These are phyloP conservation scores for Melanotaenia nigrans DNA, from an alignment of 2,797 vertebrate species.

Conservation along the genomic window DNA sequence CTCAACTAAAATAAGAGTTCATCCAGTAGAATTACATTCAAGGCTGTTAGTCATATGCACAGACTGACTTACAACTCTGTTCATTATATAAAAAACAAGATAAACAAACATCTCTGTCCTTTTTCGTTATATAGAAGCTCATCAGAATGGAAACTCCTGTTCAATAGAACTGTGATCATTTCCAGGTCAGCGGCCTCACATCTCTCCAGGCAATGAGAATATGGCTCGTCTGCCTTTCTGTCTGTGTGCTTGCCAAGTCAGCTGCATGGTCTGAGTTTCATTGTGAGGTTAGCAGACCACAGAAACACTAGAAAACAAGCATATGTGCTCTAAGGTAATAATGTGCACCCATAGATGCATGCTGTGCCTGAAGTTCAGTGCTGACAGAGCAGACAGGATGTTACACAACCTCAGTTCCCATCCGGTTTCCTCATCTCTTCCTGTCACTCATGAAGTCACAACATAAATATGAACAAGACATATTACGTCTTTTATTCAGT, in stretches of 20 bases:
- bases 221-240: slow-evolving; percentile 24
- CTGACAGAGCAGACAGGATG: slow-evolving; percentile 75
- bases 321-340: background rate
- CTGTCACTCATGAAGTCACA: slow-evolving; percentile 54
- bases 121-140: slow-evolving; percentile 21
- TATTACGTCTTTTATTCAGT: background rate
- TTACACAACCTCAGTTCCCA: slow-evolving; percentile 67
- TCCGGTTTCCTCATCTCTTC: slow-evolving; percentile 63
- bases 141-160: slow-evolving; percentile 65
- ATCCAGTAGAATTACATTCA: too few relatives aligned
- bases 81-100: slow-evolving; percentile 39
- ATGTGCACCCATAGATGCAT: slow-evolving; percentile 15
- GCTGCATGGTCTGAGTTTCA: slow-evolving; percentile 19
- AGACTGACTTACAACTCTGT: slow-evolving; percentile 45
- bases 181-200: slow-evolving; percentile 71
- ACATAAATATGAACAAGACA: slow-evolving; percentile 29
- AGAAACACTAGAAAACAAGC: slow-evolving; percentile 9
- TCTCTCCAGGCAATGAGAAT: slow-evolving; percentile 48
- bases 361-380: slow-evolving; percentile 50
- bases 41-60: background rate
- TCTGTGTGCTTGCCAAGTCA: slow-evolving; percentile 33
- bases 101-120: slow-evolving; percentile 19
- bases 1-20: background rate
- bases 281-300: slow-evolving; percentile 4
- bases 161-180: slow-evolving; percentile 65